Base-by-base conservation (phyloP, 1,140 invertebrate species). In the Papilio dardanus region DNA sequence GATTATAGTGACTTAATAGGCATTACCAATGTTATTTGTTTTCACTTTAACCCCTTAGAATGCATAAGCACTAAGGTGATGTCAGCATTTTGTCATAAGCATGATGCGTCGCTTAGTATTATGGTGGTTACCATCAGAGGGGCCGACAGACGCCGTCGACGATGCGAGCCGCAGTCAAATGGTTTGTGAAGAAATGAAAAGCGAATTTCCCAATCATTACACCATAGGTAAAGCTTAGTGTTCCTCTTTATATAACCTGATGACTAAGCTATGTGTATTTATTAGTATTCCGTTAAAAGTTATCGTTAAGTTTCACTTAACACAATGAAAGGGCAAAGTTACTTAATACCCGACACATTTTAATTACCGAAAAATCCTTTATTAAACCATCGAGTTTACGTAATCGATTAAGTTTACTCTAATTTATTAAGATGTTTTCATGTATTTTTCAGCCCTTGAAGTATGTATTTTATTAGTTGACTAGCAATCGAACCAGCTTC, bases 81-180 rank as follows among this genome's bases (percentile, higher is more conserved):
- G 31, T 66, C 62, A 66, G 28, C 5, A 14, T 66, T 1, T 65
- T 65, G 19, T 65, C 10, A 65, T 33, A 58, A 7, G 21, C n/a
- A n/a, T n/a, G 19, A 30, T 58, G 54, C 54, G 6, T 28, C 54
- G 21, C 24, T 21, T 62, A 12, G 12, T 66, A 6, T 8, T 62
- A 30, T 66, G 8, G 24, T 16, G 62, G 24, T 66, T 33, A 66
- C 28, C 62, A 66, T 66, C 30, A 66, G 14, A 66, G 16, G 28
- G 31, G 16, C 62, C 62, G 62, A 66, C 62, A 66, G 62, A 30
- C 58, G 62, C 62, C 62, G 62, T 33, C 62, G 4, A n/a, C 62
- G 62, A 66, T 19, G 62, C 62, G 62, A 14, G 30, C 2, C 31
- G 62, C 62, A 66, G 62, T 66, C 33, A 66, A 66, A 66, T 66